Evolutionary conservation across 2,797 vertebrate genomes (phyloP), one percentile per base, ranked within the genome.

Genomic region (Leucoraja ocellata): DNA sequence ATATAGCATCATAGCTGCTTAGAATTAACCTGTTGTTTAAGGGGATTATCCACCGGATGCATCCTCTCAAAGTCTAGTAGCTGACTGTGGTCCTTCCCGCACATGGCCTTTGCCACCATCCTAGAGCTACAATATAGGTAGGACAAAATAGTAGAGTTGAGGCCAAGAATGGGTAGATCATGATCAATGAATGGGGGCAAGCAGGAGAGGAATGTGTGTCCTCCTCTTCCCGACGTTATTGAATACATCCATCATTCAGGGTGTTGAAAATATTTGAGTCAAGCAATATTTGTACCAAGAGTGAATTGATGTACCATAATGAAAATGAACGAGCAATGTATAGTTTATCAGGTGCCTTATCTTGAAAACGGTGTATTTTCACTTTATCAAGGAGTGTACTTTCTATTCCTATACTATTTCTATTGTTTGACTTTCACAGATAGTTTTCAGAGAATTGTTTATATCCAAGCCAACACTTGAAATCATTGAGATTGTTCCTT

Each of bases 361-460:
- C 36, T 91, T 91, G 65, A 63, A 91, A 91, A 71, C 16, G 8
- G 16, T 73, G 23, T 73, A 32, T 39, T 71, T 36, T 54, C 39
- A 80, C 71, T 61, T 68, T 68, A 13, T 36, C 9, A n/a, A 90
- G 46, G 21, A 91, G 65, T 73, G 63, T 32, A 91, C 68, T 91
- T 73, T 16, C 63, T 91, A 39, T 36, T 23, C 32, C 46, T 54
- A 54, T 54, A 0, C 46, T 54, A 54, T 54, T 91, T 71, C 88
- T 23, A 63, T 71, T 91, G 65, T 71, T 91, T 91, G 32, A 16
- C 39, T 91, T 91, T 32, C 65, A 68, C 68, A 71, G 32, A 91
- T 65, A 91, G 65, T 91, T 91, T 91, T 32, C 68, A 71, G 32
- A 91, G 88, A 91, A 32, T 73, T 91, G 71, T 8, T 91, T 73